phyloP scores from a whole-genome alignment of 2,797 vertebrate genomes.

The Bryconaethiops microstoma region DNA sequence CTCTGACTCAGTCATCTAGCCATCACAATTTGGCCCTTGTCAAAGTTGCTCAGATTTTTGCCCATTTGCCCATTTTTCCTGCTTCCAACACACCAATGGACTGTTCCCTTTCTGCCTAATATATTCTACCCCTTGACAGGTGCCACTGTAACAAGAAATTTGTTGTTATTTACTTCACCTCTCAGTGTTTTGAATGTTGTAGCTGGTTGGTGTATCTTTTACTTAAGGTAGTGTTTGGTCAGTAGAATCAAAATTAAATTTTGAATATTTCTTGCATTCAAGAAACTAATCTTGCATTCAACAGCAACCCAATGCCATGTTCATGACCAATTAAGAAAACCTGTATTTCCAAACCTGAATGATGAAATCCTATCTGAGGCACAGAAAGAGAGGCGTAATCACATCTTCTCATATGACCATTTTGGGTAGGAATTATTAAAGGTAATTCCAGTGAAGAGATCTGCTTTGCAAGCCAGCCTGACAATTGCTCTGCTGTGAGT shows the following conservation, averaged over 20 bases:
- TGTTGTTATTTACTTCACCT: no score
- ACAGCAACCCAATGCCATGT: background rate
- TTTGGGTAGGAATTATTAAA: constrained; percentile 26
- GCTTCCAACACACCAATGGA: no score
- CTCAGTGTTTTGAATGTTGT: no score
- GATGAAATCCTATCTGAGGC: constrained; percentile 6
- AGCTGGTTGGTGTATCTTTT: background rate
- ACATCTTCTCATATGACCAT: background rate
- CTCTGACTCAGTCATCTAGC: no score
- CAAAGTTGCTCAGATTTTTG: no score
- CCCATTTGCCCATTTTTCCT: no score
- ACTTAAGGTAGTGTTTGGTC: background rate
- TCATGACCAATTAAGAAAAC: background rate
- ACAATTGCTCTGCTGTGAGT: constrained; percentile 28
- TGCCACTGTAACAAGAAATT: no score
- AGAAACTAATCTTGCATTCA: background rate
- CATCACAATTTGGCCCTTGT: no score
- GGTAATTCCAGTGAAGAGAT: constrained; percentile 28
- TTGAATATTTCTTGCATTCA: background rate
- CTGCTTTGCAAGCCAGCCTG: constrained; percentile 18
- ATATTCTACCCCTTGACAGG: no score
- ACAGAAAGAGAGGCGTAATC: constrained; percentile 1
- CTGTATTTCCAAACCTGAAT: constrained; percentile 2
- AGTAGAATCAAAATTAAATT: no score
- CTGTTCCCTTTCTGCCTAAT: no score